Percentiles rank a stretch among this genome's conserved stretches.
Evolutionary conservation across 1,140 invertebrate species (phyloP).

Genomic region (Zaprionus taronus): DNA sequence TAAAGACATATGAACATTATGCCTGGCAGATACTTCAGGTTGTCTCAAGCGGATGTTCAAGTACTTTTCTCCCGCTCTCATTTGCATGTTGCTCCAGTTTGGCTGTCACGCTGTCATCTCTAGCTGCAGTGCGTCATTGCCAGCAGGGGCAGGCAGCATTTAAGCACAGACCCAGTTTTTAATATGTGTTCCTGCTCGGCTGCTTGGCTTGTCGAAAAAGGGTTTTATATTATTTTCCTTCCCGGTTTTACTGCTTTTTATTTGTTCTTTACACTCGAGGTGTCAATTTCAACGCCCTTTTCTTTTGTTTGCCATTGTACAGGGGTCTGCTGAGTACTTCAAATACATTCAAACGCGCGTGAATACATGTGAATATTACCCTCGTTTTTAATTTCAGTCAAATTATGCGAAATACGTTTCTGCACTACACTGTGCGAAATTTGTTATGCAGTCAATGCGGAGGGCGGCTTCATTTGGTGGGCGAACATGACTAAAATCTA

Average conservation of each 20-base stretch:
- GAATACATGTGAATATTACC: slow-evolving; percentile 69
- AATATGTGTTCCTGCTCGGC: slow-evolving; percentile 36
- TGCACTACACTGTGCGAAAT: slow-evolving; percentile 51
- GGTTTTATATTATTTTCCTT: slow-evolving; percentile 54
- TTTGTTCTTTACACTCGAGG: slow-evolving; percentile 76
- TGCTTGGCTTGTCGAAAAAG: slow-evolving; percentile 49
- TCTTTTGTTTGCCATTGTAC: slow-evolving; percentile 65
- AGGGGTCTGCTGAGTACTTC: slow-evolving; percentile 1
- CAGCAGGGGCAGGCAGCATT: slow-evolving; percentile 14
- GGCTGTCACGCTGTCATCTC: slow-evolving; percentile 2
- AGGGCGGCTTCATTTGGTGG: slow-evolving; percentile 21
- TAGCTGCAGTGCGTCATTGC: slow-evolving; percentile 1
- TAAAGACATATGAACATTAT: neutral
- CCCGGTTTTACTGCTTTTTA: slow-evolving; percentile 47
- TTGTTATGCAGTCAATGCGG: slow-evolving; percentile 16
- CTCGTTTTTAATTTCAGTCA: slow-evolving; percentile 80
- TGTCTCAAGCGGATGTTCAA: neutral
- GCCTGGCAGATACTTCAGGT: neutral
- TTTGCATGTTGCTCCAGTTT: neutral
- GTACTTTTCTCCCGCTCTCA: neutral
- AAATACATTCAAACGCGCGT: slow-evolving; percentile 47
- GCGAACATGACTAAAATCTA: slow-evolving; percentile 36
- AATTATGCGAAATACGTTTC: slow-evolving; percentile 71
- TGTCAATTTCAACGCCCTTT: slow-evolving; percentile 80
- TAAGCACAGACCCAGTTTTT: slow-evolving; percentile 41